phyloP scores from a whole-genome alignment of 2,888 invertebrate species.

The Calameuta filiformis region DNA sequence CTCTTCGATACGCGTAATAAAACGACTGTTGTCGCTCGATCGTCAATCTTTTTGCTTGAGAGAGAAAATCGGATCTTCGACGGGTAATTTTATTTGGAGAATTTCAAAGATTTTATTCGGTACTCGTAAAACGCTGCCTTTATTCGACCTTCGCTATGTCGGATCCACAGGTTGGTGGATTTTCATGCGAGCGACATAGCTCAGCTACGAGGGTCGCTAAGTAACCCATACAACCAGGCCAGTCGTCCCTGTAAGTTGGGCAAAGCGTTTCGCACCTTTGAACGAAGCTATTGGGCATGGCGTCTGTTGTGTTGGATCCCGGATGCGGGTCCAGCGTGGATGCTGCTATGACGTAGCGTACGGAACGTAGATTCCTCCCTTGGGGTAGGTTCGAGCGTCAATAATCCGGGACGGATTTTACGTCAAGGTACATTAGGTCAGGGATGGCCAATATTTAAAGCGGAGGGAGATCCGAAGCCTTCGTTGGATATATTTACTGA shows the following conservation, averaged over 20 bases:
- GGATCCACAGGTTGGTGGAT: neutral
- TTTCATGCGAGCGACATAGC: neutral
- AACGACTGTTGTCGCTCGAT: neutral
- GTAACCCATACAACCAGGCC: neutral
- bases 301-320: neutral
- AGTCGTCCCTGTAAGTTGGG: neutral
- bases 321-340: neutral
- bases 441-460: slow-evolving; percentile 1
- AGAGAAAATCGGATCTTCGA: no score
- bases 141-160: neutral
- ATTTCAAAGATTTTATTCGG: neutral
- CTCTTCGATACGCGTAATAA: neutral
- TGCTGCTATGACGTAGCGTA: neutral
- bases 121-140: neutral
- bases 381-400: slow-evolving; percentile 13
- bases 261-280: neutral
- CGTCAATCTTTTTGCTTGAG: neutral
- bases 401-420: slow-evolving; percentile 5
- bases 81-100: neutral
- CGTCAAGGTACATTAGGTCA: slow-evolving; percentile 6
- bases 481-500: neutral
- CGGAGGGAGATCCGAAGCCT: neutral
- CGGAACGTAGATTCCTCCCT: slow-evolving; percentile 1
- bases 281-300: neutral
- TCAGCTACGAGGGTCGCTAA: neutral